These are phyloP conservation scores for Calameuta filiformis DNA, from an alignment of 2,888 invertebrate species.

Conservation along the genomic window DNA sequence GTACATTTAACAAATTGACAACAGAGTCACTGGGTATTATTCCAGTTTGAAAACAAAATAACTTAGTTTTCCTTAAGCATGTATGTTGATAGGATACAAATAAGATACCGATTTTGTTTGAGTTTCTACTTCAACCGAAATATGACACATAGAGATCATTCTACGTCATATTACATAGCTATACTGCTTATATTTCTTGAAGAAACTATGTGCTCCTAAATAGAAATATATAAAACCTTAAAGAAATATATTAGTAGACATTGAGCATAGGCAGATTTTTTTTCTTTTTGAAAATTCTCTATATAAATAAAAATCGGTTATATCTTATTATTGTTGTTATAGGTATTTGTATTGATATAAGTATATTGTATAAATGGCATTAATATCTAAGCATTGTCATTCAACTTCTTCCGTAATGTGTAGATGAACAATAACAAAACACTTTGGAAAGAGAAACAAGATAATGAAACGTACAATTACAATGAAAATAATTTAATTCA, in stretches of 20 bases:
- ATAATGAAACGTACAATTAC: too few relatives aligned
- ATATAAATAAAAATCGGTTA: too few relatives aligned
- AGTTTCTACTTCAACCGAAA: neutral
- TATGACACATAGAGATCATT: neutral
- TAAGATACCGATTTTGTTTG: neutral
- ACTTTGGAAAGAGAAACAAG: too few relatives aligned
- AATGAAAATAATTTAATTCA: neutral
- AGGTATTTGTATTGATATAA: too few relatives aligned
- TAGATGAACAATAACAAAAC: too few relatives aligned
- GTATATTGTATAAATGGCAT: too few relatives aligned
- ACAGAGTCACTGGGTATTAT: neutral
- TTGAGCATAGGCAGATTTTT: neutral
- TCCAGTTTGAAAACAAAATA: neutral
- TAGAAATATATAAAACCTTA: neutral
- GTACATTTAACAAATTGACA: neutral
- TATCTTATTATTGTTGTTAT: too few relatives aligned
- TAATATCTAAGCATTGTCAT: too few relatives aligned
- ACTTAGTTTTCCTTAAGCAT: neutral
- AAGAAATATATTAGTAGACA: neutral
- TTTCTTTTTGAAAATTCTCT: too few relatives aligned
- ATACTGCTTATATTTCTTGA: neutral
- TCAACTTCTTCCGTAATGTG: too few relatives aligned
- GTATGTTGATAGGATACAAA: neutral
- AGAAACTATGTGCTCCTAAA: neutral
- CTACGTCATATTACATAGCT: neutral